Conservation (phyloP, 1,140 invertebrate genomes). For the Aphelenchoides fujianensis region DNA sequence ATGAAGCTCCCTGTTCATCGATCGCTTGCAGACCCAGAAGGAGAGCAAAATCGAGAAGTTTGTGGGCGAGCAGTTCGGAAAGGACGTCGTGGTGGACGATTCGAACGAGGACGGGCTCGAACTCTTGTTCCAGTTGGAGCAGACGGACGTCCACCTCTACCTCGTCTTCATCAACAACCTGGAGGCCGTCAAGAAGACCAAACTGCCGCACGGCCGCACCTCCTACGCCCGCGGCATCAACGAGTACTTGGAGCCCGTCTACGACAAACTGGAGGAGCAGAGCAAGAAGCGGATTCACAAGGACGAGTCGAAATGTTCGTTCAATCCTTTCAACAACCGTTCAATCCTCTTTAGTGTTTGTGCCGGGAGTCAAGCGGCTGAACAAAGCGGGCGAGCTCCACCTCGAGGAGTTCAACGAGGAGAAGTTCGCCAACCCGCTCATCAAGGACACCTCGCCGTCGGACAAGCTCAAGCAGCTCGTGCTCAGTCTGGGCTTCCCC, state of each 20-base stretch:
- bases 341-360: not conserved
- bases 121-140: conserved; percentile 3
- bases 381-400: not conserved
- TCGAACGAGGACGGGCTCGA: conserved; percentile 3
- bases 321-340: not conserved
- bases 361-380: conserved; percentile 7
- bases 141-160: not conserved
- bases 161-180: conserved; percentile 15
- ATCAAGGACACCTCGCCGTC: not conserved
- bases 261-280: conserved; percentile 11
- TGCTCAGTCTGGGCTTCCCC: conserved; percentile 1
- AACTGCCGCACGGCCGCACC: not conserved
- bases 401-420: conserved; percentile 8
- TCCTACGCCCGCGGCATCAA: not conserved
- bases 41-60: conserved; percentile 11
- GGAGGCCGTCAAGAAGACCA: conserved; percentile 2
- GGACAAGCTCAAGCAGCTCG: not conserved
- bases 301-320: conserved; percentile 9
- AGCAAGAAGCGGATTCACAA: not conserved
- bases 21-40: not conserved
- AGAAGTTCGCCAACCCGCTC: not conserved
- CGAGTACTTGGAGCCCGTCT: conserved; percentile 9
- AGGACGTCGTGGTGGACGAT: conserved; percentile 1
- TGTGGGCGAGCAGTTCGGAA: not conserved
- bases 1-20: not conserved